phyloP scores from a whole-genome alignment of 2,888 invertebrate genomes.

The Nomada lathburiana region DNA sequence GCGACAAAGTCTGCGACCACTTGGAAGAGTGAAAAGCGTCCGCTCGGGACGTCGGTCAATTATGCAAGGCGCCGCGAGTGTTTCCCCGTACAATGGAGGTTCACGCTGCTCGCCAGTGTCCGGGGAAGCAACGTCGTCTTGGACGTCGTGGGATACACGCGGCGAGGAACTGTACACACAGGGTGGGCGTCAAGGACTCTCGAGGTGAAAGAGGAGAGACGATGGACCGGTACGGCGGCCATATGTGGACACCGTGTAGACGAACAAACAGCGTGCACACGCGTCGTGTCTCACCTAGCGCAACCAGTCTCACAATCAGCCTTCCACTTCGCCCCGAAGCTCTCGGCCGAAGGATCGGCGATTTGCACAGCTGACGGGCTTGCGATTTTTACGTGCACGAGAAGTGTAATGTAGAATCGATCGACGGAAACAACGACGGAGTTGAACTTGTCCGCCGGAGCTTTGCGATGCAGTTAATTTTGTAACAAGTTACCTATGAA shows the following conservation, averaged over 20 bases:
- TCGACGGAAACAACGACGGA: too few relatives aligned
- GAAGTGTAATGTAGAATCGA: too few relatives aligned
- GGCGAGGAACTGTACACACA: constrained; percentile 63
- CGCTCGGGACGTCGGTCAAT: constrained; percentile 60
- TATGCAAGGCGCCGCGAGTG: constrained; percentile 70
- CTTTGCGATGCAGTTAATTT: too few relatives aligned
- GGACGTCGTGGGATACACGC: constrained; percentile 62
- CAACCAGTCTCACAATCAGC: not conserved
- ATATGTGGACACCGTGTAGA: constrained; percentile 77
- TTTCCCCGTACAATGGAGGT: constrained; percentile 59
- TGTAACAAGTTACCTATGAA: too few relatives aligned
- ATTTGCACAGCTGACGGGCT: constrained; percentile 14
- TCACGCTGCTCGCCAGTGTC: constrained; percentile 35
- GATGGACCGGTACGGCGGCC: constrained; percentile 78
- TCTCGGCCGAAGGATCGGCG: not conserved
- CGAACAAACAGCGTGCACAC: constrained; percentile 39
- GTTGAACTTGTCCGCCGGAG: too few relatives aligned
- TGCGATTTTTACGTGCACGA: too few relatives aligned
- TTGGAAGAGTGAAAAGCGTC: constrained; percentile 63
- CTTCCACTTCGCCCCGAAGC: not conserved
- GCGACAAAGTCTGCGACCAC: constrained; percentile 45
- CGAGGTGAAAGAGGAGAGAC: constrained; percentile 65
- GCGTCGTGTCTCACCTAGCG: constrained; percentile 28
- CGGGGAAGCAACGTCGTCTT: constrained; percentile 47
- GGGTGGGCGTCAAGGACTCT: constrained; percentile 82